Evolutionary conservation across 2,888 invertebrate genomes (phyloP).

Genomic region (Hypolimnas misippus): DNA sequence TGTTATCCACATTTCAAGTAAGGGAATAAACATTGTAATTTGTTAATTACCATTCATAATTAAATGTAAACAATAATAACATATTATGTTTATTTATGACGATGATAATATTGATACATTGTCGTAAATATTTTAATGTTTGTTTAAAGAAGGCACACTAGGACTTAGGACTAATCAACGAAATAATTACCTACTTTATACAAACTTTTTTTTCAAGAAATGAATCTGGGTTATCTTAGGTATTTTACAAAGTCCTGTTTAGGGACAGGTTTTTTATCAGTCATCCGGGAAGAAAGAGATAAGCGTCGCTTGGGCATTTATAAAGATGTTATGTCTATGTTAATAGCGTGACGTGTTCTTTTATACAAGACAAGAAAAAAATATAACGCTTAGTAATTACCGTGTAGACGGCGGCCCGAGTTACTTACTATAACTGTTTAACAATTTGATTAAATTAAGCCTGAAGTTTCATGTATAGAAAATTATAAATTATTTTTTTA

Average conservation of each 20-base stretch:
- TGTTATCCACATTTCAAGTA: neutral
- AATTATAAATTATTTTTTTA: neutral
- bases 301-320: constrained; percentile 14
- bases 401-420: neutral
- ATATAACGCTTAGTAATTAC: neutral
- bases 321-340: neutral
- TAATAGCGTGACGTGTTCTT: neutral
- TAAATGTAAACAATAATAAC: neutral
- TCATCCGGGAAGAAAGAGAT: constrained; percentile 40
- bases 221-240: constrained; percentile 7
- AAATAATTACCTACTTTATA: neutral
- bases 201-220: neutral
- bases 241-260: constrained; percentile 41
- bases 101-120: neutral
- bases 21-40: neutral
- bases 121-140: neutral
- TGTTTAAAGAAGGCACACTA: neutral
- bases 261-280: constrained; percentile 39
- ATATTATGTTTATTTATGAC: neutral
- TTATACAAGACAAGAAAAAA: neutral
- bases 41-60: too few relatives aligned
- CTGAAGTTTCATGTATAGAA: too few relatives aligned
- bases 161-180: neutral
- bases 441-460: too few relatives aligned
- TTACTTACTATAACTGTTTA: neutral